Base-by-base conservation (phyloP, 1,140 invertebrate genomes). In the Samia ricini region DNA sequence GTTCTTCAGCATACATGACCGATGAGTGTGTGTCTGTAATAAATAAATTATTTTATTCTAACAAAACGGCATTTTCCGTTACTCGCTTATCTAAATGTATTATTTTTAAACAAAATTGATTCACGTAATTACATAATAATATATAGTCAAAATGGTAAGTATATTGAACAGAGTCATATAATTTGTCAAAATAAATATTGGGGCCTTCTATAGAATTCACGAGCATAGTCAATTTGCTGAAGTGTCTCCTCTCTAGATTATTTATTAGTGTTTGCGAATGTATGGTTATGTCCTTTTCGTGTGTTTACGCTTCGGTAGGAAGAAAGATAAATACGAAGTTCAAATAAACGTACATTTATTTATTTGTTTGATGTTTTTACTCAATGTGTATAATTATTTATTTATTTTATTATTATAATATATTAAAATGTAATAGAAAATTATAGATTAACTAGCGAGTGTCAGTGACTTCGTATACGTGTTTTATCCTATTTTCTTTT, bases 211-310 rank as follows among this genome's bases (percentile, higher is more conserved):
- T 15, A 15, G 12, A 42, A 42, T 42, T 42, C 33, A 42, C 33
- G 33, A n/a, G 12, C 12, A 42, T 12, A 55, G 24, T 20, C 52
- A 55, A 55, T 57, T 42, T 42, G 33, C 33, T 42, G 6, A 57
- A 36, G 26, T 21, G 56, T 57, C 56, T 33, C 68, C 56, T 60
- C 52, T 68, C 61, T 63, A 64, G 56, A 66, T 68, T 24, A 33
- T 51, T 62, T 62, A 50, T 65, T 63, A 50, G 62, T 24, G 23
- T 66, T 57, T 52, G 62, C 22, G 66, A 63, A 67, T 62, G 66
- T 68, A 66, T 29, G 69, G 69, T 65, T 64, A 58, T 62, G 61
- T 55, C 20, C 29, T 59, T 42, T 48, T 49, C 22, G 55, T 56
- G 10, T 56, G 51, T 58, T 63, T 66, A 59, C 57, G 36, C 55